phyloP scores from a whole-genome alignment of 2,888 invertebrate genomes.

The Agrotis exclamationis region DNA sequence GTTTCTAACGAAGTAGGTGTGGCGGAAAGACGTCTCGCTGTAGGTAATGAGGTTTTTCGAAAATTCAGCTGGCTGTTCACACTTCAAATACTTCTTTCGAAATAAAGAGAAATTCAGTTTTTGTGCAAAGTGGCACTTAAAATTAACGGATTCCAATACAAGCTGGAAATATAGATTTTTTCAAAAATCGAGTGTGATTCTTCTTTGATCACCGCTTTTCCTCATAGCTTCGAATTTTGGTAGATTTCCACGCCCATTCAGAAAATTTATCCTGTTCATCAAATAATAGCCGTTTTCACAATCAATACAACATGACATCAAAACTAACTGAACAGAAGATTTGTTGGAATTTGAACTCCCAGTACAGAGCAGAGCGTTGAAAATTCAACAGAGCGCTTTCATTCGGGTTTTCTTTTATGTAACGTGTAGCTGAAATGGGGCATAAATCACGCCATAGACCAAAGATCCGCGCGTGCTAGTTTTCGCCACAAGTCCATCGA shows the following conservation, averaged over 20 bases:
- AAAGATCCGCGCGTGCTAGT: neutral
- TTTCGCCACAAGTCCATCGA: neutral
- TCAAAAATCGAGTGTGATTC: too few relatives aligned
- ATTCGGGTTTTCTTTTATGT: neutral
- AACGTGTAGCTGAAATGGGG: neutral
- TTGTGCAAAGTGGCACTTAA: neutral
- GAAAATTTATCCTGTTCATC: too few relatives aligned
- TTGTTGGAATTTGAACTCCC: neutral
- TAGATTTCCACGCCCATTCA: too few relatives aligned
- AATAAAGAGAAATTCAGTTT: neutral
- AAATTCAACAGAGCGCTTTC: neutral
- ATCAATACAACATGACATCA: too few relatives aligned
- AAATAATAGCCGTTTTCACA: too few relatives aligned
- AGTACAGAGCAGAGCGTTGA: neutral
- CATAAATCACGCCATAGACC: neutral
- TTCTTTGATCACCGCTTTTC: too few relatives aligned
- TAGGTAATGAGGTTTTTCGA: neutral
- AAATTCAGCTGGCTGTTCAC: neutral
- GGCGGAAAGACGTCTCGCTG: neutral
- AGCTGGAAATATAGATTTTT: too few relatives aligned
- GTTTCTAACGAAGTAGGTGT: neutral
- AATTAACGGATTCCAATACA: too few relatives aligned
- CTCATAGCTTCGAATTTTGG: too few relatives aligned
- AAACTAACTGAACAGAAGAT: too few relatives aligned
- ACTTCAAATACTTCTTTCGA: conserved; percentile 5